Conservation (phyloP, 2,113 vertebrate species). For the Amphilophus citrinellus region DNA sequence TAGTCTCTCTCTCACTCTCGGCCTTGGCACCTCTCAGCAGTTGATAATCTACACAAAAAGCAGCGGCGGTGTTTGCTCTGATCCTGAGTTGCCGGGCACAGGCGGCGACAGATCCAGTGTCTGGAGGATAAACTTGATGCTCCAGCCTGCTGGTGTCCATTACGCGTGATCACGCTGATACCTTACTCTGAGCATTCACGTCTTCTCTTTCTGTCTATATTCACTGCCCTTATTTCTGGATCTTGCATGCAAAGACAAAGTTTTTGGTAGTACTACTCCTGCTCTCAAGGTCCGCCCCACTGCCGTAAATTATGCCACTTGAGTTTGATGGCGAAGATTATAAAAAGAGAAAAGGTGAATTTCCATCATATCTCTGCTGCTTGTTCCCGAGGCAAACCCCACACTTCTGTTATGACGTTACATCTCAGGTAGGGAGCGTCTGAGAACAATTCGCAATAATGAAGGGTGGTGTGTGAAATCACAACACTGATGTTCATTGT, state of each 20-base stretch:
- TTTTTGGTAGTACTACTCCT: not conserved
- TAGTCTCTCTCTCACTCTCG: not conserved
- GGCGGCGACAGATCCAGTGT: constrained; percentile 52
- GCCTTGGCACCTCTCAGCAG: constrained; percentile 15
- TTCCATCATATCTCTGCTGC: not conserved
- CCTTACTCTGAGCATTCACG: not conserved
- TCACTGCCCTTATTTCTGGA: not conserved
- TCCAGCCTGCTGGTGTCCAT: constrained; percentile 61
- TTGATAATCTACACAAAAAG: constrained; percentile 44
- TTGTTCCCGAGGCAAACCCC: not conserved
- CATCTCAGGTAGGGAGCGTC: not conserved
- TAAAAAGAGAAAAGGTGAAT: too few relatives aligned
- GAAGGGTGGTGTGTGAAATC: not conserved
- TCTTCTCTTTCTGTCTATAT: not conserved
- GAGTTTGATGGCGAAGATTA: too few relatives aligned
- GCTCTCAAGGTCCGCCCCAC: not conserved
- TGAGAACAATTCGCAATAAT: constrained; percentile 1
- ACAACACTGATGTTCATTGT: not conserved
- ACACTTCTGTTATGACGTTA: not conserved
- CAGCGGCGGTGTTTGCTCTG: constrained; percentile 11
- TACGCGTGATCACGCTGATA: constrained; percentile 53
- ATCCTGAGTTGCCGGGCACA: constrained; percentile 32
- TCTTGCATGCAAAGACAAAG: not conserved
- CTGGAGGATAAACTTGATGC: constrained; percentile 41
- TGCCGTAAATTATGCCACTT: not conserved